Conservation (phyloP, 2,113 vertebrate species). For the Daubentonia madagascariensis region DNA sequence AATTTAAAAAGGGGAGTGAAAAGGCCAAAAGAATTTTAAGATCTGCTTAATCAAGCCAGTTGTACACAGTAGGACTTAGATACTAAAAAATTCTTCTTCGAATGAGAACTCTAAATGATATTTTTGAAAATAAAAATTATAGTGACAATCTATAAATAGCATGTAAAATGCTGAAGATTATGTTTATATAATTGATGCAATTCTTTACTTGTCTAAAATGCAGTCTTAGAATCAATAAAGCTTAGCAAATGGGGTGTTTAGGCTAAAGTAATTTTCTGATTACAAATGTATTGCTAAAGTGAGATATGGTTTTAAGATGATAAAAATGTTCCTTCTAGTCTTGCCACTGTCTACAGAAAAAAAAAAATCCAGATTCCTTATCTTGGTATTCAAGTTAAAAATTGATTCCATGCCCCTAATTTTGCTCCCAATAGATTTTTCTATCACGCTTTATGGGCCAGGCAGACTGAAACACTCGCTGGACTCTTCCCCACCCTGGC, state of each 20-base stretch:
- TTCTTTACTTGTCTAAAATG: constrained; percentile 27
- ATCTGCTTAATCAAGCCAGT: background rate
- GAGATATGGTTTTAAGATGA: background rate
- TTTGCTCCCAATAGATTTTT: background rate
- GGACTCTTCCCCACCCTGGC: too few relatives aligned
- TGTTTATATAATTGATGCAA: constrained; percentile 46
- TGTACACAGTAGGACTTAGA: background rate
- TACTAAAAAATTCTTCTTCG: background rate
- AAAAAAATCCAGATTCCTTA: background rate
- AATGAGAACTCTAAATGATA: background rate
- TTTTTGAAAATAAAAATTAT: constrained; percentile 11
- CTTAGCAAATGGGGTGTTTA: constrained; percentile 25
- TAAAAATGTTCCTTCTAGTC: background rate
- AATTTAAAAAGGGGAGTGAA: background rate
- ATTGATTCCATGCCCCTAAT: background rate
- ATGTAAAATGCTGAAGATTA: constrained; percentile 34
- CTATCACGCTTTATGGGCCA: too few relatives aligned
- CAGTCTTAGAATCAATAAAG: background rate
- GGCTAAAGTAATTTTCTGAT: constrained; percentile 18
- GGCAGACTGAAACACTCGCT: accelerated
- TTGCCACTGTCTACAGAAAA: background rate
- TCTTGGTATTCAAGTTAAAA: background rate
- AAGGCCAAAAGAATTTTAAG: background rate
- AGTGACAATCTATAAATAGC: constrained; percentile 7
- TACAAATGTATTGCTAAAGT: constrained; percentile 32